Percentiles rank a stretch among this genome's conserved stretches.
Evolutionary conservation across 92 coral and sea anemone genomes (phyloP).

Genomic region (Hydrozoanthus gracilis): DNA sequence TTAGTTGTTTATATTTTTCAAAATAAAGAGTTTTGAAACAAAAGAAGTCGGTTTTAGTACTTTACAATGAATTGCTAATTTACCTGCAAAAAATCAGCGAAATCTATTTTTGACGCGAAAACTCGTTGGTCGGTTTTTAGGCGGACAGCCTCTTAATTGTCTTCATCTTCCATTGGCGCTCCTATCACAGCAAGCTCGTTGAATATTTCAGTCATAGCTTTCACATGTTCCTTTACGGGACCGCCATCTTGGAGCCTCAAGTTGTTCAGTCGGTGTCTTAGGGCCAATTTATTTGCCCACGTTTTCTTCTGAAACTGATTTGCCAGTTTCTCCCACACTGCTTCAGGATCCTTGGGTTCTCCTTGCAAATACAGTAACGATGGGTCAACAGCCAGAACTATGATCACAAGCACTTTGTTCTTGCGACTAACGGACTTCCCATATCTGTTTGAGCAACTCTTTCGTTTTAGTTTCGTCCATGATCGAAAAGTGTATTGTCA

Average conservation of each 20-base stretch:
- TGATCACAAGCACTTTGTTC: constrained; percentile 58
- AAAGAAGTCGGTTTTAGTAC: too few species aligned
- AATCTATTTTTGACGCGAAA: too few species aligned
- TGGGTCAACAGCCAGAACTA: constrained; percentile 63
- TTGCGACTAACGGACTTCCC: constrained; percentile 48
- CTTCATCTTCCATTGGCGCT: constrained; percentile 60
- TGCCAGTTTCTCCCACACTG: constrained; percentile 56
- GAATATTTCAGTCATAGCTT: constrained; percentile 62
- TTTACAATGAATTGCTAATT: too few species aligned
- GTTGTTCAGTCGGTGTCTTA: constrained; percentile 50
- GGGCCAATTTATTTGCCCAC: constrained; percentile 63
- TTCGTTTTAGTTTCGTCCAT: too few species aligned
- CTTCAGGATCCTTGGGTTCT: constrained; percentile 49
- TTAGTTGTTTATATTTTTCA: too few species aligned
- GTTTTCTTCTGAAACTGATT: constrained; percentile 62
- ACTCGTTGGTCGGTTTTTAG: too few species aligned
- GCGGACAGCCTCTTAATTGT: too few species aligned
- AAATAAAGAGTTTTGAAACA: too few species aligned
- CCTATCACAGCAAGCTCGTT: constrained; percentile 55
- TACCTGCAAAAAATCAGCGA: too few species aligned
- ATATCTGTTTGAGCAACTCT: too few species aligned
- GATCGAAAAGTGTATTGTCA: too few species aligned
- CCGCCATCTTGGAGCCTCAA: constrained; percentile 49
- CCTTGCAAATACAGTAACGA: constrained; percentile 45
- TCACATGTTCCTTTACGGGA: constrained; percentile 60